These are phyloP conservation scores for Nymphalis io DNA, from an alignment of 1,140 invertebrate species.

Conservation along the genomic window DNA sequence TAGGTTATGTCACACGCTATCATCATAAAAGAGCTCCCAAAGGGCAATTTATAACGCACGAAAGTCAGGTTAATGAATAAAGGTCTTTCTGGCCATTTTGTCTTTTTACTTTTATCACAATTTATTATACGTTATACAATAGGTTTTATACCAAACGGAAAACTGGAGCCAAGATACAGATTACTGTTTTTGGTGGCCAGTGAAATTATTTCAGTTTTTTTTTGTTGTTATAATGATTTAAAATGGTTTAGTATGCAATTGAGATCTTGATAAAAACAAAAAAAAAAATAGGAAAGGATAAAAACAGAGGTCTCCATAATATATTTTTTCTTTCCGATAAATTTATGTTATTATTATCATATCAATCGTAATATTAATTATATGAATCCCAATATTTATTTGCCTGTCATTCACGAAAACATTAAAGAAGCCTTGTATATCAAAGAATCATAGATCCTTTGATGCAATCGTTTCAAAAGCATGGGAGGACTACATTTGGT, in stretches of 20 bases:
- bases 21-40: constrained; percentile 18
- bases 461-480: constrained; percentile 20
- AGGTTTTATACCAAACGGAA: not conserved
- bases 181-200: not conserved
- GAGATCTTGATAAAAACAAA: not conserved
- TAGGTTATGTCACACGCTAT: constrained; percentile 26
- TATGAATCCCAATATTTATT: not conserved
- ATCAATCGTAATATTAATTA: not conserved
- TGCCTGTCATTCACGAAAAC: not conserved
- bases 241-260: too few species aligned
- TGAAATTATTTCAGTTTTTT: not conserved
- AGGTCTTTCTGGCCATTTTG: constrained; percentile 12
- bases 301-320: too few species aligned
- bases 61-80: constrained; percentile 30
- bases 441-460: not conserved
- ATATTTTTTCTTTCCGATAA: too few species aligned
- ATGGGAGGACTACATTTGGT: constrained; percentile 52
- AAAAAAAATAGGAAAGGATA: too few species aligned
- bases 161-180: not conserved
- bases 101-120: constrained; percentile 22
- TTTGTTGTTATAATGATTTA: too few species aligned
- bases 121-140: constrained; percentile 4
- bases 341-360: not conserved
- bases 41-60: constrained; percentile 28
- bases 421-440: not conserved